Evolutionary conservation across 2,797 vertebrate genomes (phyloP), one percentile per base, ranked within the genome.

Genomic region (Semotilus atromaculatus): DNA sequence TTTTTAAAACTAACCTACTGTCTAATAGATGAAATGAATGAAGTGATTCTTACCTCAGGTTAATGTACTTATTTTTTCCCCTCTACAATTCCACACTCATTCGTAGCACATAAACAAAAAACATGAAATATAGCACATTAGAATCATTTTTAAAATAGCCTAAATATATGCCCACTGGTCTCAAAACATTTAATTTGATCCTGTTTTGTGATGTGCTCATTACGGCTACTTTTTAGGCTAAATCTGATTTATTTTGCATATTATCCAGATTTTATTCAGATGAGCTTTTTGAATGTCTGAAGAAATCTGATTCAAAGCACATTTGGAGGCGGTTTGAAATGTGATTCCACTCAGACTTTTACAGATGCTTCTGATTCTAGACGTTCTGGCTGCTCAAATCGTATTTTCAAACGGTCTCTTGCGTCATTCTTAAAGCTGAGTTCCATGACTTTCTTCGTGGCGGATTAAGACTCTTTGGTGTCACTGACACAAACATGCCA

Each of bases 1-100:
- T n/a, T n/a, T n/a, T 34, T 73, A 48, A 74, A 64, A 2, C 1
- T 64, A 26, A 68, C 7, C 36, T 81, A 6, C 72, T 8, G 70
- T 62, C 14, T n/a, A 55, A 55, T 45, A 55, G 48, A 83, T 77
- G 26, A n/a, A 84, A 77, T 43, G 7, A 84, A 70, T 55, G 18
- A 60, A 21, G 21, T 66, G 23, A 70, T 78, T 77, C 26, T n/a
- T 70, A 36, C 23, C 21, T 9, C 0, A 31, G 18, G 5, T 55
- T 19, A 2, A 55, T 7, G 5, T 34, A 26, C 13, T 40, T 1
- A 2, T 7, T 38, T 19, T 60, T 45, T 60, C 5, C 7, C n/a
- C 3, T 45, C 1, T 40, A 43, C 34, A 14, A 14, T 10, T 40
- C 7, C 14, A 18, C 68, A 23, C 11, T 23, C 36, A 5, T 26